Evolutionary conservation across 2,888 invertebrate genomes (phyloP).

Genomic region (Drosophila melanosoma): DNA sequence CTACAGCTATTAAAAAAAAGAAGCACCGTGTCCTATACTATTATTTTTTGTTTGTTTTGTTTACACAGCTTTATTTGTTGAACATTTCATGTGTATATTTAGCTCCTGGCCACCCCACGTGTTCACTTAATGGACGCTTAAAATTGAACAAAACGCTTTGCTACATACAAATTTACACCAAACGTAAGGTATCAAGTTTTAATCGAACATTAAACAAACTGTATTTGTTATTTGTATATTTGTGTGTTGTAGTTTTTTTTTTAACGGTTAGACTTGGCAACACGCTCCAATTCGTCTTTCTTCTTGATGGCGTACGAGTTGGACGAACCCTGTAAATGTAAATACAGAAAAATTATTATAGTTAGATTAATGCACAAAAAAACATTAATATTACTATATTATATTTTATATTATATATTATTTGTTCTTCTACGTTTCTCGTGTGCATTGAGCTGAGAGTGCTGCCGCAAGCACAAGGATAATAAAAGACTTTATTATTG

Average conservation of each 20-base stretch:
- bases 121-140: conserved; percentile 52
- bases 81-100: conserved; percentile 42
- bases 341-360: conserved; percentile 34
- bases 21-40: conserved; percentile 51
- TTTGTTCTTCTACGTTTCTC: conserved; percentile 82
- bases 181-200: conserved; percentile 60
- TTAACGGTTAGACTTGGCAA: conserved; percentile 99
- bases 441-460: conserved; percentile 63
- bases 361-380: neutral
- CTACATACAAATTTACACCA: conserved; percentile 56
- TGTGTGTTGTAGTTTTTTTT: conserved; percentile 41
- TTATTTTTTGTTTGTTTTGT: conserved; percentile 22
- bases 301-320: conserved; percentile 99
- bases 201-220: conserved; percentile 59
- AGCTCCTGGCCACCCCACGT: conserved; percentile 38
- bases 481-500: conserved; percentile 78
- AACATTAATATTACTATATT: neutral
- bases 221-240: conserved; percentile 59
- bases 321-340: conserved; percentile 93
- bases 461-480: conserved; percentile 79
- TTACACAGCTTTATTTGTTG: conserved; percentile 55
- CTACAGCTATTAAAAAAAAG: conserved; percentile 54
- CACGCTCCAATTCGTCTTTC: conserved; percentile 99
- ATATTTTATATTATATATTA: conserved; percentile 1
- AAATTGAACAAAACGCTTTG: conserved; percentile 56